Evolutionary conservation across 2,888 invertebrate species (phyloP).

Genomic region (Liodrosophila aerea): DNA sequence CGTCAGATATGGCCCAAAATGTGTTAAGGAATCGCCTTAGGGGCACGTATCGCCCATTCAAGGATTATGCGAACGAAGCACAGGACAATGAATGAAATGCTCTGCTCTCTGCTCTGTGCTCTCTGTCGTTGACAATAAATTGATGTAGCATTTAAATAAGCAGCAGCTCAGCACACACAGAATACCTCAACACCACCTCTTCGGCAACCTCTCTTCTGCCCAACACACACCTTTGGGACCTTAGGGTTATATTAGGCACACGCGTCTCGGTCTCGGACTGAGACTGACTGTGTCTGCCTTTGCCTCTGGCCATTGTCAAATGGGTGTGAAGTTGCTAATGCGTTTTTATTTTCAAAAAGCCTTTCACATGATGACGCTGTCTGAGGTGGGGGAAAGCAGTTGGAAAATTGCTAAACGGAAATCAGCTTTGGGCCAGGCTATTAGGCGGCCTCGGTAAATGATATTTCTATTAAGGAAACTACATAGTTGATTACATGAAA

Average conservation of each 20-base stretch:
- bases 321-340: conserved; percentile 65
- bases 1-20: conserved; percentile 47
- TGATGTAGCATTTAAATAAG: conserved; percentile 74
- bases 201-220: conserved; percentile 3
- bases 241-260: conserved; percentile 41
- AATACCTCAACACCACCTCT: conserved; percentile 20
- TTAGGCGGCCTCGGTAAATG: too few species aligned
- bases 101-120: conserved; percentile 10
- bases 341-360: conserved; percentile 25
- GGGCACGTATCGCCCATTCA: conserved; percentile 64
- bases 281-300: conserved; percentile 24
- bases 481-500: too few species aligned
- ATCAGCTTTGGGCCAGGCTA: not conserved
- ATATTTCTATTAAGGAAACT: too few species aligned
- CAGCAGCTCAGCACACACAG: conserved; percentile 34
- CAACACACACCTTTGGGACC: conserved; percentile 20
- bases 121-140: conserved; percentile 72
- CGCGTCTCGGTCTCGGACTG: conserved; percentile 18
- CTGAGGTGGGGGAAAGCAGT: not conserved
- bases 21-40: conserved; percentile 55
- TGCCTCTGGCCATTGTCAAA: conserved; percentile 37
- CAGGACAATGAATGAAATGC: conserved; percentile 74
- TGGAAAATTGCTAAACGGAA: not conserved
- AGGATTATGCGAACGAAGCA: conserved; percentile 59
- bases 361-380: not conserved